Base-by-base conservation (phyloP, 2,797 vertebrate genomes). In the Anas acuta region DNA sequence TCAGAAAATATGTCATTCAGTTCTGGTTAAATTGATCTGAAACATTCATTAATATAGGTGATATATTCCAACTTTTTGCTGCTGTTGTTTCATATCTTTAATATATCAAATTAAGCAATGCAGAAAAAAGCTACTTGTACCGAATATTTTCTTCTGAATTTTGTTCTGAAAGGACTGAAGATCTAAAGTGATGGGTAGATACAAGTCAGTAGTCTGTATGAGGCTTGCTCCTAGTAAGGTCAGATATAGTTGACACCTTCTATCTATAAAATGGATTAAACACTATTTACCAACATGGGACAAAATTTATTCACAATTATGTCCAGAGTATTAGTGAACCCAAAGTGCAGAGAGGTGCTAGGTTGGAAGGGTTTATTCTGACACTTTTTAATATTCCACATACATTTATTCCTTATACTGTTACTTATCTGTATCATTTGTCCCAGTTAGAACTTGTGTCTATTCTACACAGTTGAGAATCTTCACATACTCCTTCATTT, bases 1-100 rank as follows among this genome's bases (percentile, higher is more conserved):
- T 98, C 98, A 91, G 97, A 97, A 97, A 98, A 97, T 97, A 96
- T 97, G 97, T 97, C 97, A 94, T 94, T 96, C 97, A 94, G 95
- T 96, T 97, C 94, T 96, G 95, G 94, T 97, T 97, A 97, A 97
- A 97, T 97, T 98, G 97, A 97, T 97, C 96, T 97, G 96, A 95
- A 96, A 95, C 96, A 93, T 94, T 69, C 97, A 97, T 97, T 97
- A 97, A 96, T 97, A 97, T 91, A 96, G 96, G 95, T 95, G 96
- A 96, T 96, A 96, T 91, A 96, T 89, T 95, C 84, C 69, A 77
- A 84, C n/a, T 21, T 75, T 56, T 65, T 37, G 20, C 54, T 37
- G 33, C 56, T 37, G 33, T 79, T 74, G 25, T 90, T 88, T 87
- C 45, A 41, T 12, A 94, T 90, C 39, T 70, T 70, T 91, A 71